phyloP scores from a whole-genome alignment of 23 tunicate species.

The Ascidia mentula region DNA sequence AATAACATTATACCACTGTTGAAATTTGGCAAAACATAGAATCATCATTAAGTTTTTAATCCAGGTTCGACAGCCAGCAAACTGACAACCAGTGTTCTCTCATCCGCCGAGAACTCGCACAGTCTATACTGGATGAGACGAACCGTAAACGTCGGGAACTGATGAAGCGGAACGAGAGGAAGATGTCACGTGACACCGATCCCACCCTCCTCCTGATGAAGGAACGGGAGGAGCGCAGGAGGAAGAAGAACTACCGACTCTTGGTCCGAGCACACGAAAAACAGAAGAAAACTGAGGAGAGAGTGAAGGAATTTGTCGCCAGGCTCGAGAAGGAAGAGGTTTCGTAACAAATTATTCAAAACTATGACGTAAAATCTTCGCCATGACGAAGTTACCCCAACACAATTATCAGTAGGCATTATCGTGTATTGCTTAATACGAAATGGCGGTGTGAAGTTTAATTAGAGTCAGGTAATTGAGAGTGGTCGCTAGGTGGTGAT shows the following conservation, averaged over 20 bases:
- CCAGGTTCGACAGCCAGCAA: slow-evolving; percentile 13
- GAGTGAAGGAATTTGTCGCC: slow-evolving; percentile 47
- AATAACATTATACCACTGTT: too few relatives aligned
- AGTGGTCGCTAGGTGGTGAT: too few relatives aligned
- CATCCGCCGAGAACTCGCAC: slow-evolving; percentile 51
- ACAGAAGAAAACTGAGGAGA: slow-evolving; percentile 24
- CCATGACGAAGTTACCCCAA: too few relatives aligned
- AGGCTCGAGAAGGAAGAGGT: slow-evolving; percentile 32
- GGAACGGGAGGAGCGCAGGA: slow-evolving; percentile 38
- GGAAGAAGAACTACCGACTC: slow-evolving; percentile 34
- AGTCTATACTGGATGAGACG: background rate
- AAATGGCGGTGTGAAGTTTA: too few relatives aligned
- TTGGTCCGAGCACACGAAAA: slow-evolving; percentile 28
- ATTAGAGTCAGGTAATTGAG: too few relatives aligned
- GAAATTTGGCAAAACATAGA: too few relatives aligned
- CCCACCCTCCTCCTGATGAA: slow-evolving; percentile 45
- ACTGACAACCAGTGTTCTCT: slow-evolving; percentile 30
- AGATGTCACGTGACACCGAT: slow-evolving; percentile 29
- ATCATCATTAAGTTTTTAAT: too few relatives aligned
- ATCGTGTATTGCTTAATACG: too few relatives aligned
- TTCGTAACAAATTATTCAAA: background rate
- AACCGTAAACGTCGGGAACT: background rate
- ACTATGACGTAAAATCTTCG: too few relatives aligned
- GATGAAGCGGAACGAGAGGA: slow-evolving; percentile 18
- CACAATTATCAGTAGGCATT: too few relatives aligned